Percentiles rank a stretch among this genome's conserved stretches.
Conservation (phyloP, 1,140 invertebrate genomes). For the Cotesia typhae region DNA sequence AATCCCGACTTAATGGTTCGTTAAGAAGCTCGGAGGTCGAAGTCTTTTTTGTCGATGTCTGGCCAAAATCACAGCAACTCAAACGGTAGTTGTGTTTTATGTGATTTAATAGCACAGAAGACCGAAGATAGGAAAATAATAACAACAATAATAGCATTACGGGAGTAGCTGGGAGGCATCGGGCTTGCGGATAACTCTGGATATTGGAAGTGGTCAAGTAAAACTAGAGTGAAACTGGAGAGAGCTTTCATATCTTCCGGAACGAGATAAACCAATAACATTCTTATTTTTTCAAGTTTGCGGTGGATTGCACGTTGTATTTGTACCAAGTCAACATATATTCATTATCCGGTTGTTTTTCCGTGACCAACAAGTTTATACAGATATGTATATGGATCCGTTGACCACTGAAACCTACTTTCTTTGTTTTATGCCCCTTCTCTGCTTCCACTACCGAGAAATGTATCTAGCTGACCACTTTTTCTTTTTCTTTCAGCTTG, state of each 20-base stretch:
- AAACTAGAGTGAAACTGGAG: slow-evolving; percentile 36
- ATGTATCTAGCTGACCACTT: not conserved
- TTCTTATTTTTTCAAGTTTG: slow-evolving; percentile 50
- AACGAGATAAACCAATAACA: slow-evolving; percentile 64
- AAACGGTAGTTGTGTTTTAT: not conserved
- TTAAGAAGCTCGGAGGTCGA: no score
- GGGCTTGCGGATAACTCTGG: slow-evolving; percentile 48
- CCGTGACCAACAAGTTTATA: slow-evolving; percentile 4
- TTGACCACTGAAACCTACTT: not conserved
- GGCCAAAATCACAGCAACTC: not conserved
- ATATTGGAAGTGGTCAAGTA: slow-evolving; percentile 49
- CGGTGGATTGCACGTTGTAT: slow-evolving; percentile 23
- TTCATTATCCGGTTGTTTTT: slow-evolving; percentile 37
- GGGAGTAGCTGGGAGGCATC: slow-evolving; percentile 13
- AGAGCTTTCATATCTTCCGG: slow-evolving; percentile 33
- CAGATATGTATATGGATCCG: not conserved
- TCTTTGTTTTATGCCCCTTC: not conserved
- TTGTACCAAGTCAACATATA: slow-evolving; percentile 27
- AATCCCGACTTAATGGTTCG: no score
- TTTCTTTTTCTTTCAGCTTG: not conserved
- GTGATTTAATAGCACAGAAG: not conserved
- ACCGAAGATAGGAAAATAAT: slow-evolving; percentile 60
- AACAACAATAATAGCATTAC: slow-evolving; percentile 36
- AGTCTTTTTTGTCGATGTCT: not conserved
- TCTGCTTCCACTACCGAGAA: not conserved